Conservation (phyloP, 2,888 invertebrate genomes). For the Leucania comma region DNA sequence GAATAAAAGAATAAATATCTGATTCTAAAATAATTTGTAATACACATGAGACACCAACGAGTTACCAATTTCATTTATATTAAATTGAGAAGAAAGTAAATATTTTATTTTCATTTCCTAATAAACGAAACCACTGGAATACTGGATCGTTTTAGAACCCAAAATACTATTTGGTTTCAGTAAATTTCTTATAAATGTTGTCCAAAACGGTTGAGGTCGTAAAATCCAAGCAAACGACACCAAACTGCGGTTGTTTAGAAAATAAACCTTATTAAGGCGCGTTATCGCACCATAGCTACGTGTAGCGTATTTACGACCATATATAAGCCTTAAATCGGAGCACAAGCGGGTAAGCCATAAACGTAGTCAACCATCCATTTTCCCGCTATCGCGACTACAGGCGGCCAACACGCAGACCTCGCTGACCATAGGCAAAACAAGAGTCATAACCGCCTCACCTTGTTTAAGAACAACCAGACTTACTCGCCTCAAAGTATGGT, state of each 20-base stretch:
- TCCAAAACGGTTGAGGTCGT: conserved; percentile 66
- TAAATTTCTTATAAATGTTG: conserved; percentile 61
- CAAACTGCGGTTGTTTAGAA: conserved; percentile 77
- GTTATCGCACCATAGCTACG: conserved; percentile 81
- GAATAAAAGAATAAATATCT: no score
- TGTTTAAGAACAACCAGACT: rapidly evolving
- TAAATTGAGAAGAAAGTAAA: conserved; percentile 7
- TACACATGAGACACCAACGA: not conserved
- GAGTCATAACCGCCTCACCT: conserved; percentile 62
- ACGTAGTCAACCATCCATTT: conserved; percentile 90
- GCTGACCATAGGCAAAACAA: conserved; percentile 46
- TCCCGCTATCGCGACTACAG: conserved; percentile 87
- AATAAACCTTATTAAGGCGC: conserved; percentile 84
- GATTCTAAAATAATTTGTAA: no score
- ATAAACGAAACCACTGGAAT: conserved; percentile 14
- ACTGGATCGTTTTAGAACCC: conserved; percentile 15
- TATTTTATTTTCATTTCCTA: not conserved
- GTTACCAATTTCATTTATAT: not conserved
- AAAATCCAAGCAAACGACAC: conserved; percentile 73
- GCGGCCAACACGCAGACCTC: conserved; percentile 85
- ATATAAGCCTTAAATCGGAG: conserved; percentile 85
- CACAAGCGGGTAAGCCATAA: conserved; percentile 87
- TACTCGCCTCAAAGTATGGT: conserved; percentile 40
- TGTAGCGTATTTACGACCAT: conserved; percentile 83
- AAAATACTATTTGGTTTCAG: conserved; percentile 45